Evolutionary conservation across 2,888 invertebrate species (phyloP), one percentile per base, ranked within the genome.

Genomic region (Pseudococcus longispinus): DNA sequence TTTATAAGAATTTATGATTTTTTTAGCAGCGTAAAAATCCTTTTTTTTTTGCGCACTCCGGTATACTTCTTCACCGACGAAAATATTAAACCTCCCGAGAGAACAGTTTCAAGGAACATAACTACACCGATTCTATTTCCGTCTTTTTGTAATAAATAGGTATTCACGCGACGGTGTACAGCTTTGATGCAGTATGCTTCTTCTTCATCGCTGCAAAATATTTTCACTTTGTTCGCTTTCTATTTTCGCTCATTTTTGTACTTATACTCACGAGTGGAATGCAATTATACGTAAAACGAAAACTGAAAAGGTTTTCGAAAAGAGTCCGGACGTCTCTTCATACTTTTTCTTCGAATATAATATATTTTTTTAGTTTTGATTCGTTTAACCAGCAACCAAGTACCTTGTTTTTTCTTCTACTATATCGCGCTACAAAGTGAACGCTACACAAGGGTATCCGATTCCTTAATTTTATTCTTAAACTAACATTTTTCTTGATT

Each of bases 1-100:
- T 80, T 42, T 80, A 80, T 80, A 26, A 80, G 42, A 80, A 80
- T 80, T 80, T 80, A 80, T 80, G 77, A 80, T 42, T n/a, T 80
- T 74, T 29, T 37, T 18, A 11, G 18, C 32, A 20, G 42, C 8
- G 6, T 9, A 42, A 42, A 32, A 80, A 20, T 20, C 32, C 5
- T 32, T 42, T 13, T 80, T 37, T 70, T 70, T 70, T 70, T 70
- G n/a, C 37, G 37, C 37, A 8, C 37, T 37, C 37, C 42, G 2
- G 23, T 23, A 2, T 23, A 60, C n/a, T 51, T 37, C 37, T 74
- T 74, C n/a, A 20, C 13, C 32, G 42, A 11, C 9, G 20, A 80
- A 65, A 70, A 80, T 80, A 32, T 80, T 80, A 29, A 42, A 42
- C 20, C 32, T 80, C 77, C 42, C 77, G 20, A 80, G 77, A 80